Base-by-base conservation (phyloP, 2,888 invertebrate species). In the Heliconius ethilla region DNA sequence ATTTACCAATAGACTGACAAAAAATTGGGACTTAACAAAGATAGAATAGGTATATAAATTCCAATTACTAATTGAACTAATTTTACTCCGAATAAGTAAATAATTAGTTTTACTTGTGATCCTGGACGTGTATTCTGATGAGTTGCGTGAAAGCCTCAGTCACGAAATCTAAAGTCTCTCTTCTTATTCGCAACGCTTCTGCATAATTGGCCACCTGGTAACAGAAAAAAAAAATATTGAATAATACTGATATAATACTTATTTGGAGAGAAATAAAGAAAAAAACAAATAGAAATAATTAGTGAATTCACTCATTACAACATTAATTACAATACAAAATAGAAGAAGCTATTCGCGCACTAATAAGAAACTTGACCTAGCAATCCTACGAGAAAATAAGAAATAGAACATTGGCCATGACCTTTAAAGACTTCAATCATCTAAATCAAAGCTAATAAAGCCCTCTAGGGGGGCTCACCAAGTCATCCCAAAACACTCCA, bases 61-160 rank as follows among this genome's bases (percentile, higher is more conserved):
- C 11, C 4, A 40, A 5, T 33, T 66, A 74, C 55, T 37, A 70
- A 66, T 76, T 62, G 1, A 66, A 33, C 18, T 15, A 27, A 6
- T 27, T 1, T 63, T 63, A 15, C 25, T 63, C 25, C 18, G 27
- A 51, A 33, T 25, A 37, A 59, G 37, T 25, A 40, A 73, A 62
- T 40, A 63, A 76, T 18, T 66, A 13, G 15, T 84, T 88, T 88
- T 81, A 95, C 91, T 95, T 95, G 84, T 95, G 97, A 89, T 97
- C 97, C 66, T 96, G 97, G 15, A 97, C 97, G 87, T 98, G 98
- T 86, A 97, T 95, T 82, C 97, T 95, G 82, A 99, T 97, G 59
- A 99, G 95, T 86, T 97, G 96, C 79, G 97, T 97, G 86, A 98
- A 98, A 0, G 98, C 98, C 88, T 99, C 98, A 1, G 98, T 98